Conservation (phyloP, 2,797 vertebrate genomes). For the Peromyscus aztecus region DNA sequence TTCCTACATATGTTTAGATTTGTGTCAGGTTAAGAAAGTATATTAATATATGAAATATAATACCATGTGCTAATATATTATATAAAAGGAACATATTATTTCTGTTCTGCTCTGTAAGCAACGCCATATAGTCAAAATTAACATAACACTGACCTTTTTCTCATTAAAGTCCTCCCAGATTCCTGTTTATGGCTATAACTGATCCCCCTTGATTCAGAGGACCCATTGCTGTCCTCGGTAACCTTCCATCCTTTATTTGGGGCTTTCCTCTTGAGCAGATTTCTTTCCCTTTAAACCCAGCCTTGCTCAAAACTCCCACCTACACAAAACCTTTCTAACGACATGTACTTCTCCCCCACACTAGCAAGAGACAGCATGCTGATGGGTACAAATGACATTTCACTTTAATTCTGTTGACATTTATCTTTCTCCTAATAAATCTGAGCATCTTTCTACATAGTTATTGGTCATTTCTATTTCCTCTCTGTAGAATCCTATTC, state of each 20-base stretch:
- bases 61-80: not conserved
- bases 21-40: not conserved
- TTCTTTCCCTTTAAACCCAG: not conserved
- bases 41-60: not conserved
- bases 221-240: not conserved
- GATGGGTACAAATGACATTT: not conserved
- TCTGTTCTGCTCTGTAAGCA: not conserved
- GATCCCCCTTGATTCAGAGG: not conserved
- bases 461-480: not conserved
- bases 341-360: not conserved
- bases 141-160: not conserved
- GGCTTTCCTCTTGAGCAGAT: not conserved
- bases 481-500: not conserved
- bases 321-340: not conserved
- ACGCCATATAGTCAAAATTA: not conserved
- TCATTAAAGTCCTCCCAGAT: not conserved
- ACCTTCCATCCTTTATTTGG: not conserved
- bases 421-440: constrained; percentile 4
- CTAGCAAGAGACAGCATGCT: not conserved
- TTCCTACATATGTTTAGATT: not conserved
- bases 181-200: not conserved
- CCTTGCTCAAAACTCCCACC: not conserved
- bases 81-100: not conserved
- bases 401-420: not conserved
- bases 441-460: not conserved